Evolutionary conservation across 2,888 invertebrate genomes (phyloP), one percentile per base, ranked within the genome.

Genomic region (Rhogogaster chlorosoma): DNA sequence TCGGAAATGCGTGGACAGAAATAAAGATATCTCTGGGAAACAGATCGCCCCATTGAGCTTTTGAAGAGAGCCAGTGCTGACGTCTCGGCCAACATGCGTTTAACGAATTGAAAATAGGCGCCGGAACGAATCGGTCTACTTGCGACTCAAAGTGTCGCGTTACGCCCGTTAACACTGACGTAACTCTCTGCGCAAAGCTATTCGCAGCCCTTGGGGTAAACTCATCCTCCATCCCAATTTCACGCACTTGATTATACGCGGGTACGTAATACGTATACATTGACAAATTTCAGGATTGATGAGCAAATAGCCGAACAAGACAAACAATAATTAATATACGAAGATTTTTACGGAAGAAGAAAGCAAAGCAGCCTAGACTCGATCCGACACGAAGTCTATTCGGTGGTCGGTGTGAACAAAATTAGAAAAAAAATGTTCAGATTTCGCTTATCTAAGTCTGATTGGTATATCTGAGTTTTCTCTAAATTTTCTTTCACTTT

Each of bases 151-250:
- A 83, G 83, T 83, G 83, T 83, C 83, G 83, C 83, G 83, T 83
- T 83, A 83, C 83, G 64, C 83, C 42, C 80, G 67, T 38, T 64
- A 64, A 67, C 70, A 64, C 83, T 83, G 83, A 83, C 83, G 83
- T 83, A 83, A 83, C 83, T 83, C 64, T 70, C 75, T 42, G 32
- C 45, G 67, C 29, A 26, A 67, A 83, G 64, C 83, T 83, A 83
- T 83, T 83, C 49, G 18, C 70, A 67, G 26, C n/a, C 70, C 83
- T 83, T 83, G 42, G n/a, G 32, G 83, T 83, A 83, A 83, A 83
- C 67, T 70, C 80, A 80, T 80, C 83, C 67, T 83, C 67, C 10
- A 83, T 70, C 83, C 83, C 83, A 83, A 83, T 83, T 83, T 83
- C 83, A 83, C 67, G 45, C 42, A 42, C 36, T 18, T 38, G 80